Base-by-base conservation (phyloP, 1,140 invertebrate genomes). In the Archivesica marissinica region DNA sequence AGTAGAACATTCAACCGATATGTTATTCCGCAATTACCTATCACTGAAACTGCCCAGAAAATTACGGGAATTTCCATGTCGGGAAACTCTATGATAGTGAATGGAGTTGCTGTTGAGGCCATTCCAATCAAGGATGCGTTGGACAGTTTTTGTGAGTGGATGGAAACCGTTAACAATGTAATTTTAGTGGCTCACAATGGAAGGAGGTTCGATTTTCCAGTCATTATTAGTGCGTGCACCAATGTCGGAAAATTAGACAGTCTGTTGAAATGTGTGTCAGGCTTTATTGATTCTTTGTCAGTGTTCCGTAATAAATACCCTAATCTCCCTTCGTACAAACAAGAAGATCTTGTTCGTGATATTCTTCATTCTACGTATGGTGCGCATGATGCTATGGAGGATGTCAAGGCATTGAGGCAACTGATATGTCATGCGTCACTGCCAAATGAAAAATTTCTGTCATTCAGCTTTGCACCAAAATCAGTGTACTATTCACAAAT, bases 141-240 rank as follows among this genome's bases (percentile, higher is more conserved):
- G 15, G n/a, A 52, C 1, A 41, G 44, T n/a, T 83, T 87, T n/a
- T 41, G 52, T 23, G 11, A 13, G 13, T 83, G 86, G 86, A 15
- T 87, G 20, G 15, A 72, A 17, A 54, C 82, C 28, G 77, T 61
- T 23, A 15, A n/a, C 4, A 56, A 87, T 70, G 79, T 70, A 56
- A 38, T 78, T 20, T 25, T 87, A 3, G 50, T 87, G 30, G 86
- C 74, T 0, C 86, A 83, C n/a, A 87, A 87, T 78, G 86, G 79
- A 11, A 25, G 74, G n/a, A 56, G 28, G 2, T 87, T 87, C 78
- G 86, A 87, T 35, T 87, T 87, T 35, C 50, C 41, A 15, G 47
- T 83, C 4, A 23, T 87, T 13, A 59, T 64, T 38, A 23, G 9
- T n/a, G 25, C 66, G 38, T 7, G 64, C 13, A 35, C 39, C n/a